Evolutionary conservation across 2,113 vertebrate genomes (phyloP).

Genomic region (Aptenodytes forsteri): DNA sequence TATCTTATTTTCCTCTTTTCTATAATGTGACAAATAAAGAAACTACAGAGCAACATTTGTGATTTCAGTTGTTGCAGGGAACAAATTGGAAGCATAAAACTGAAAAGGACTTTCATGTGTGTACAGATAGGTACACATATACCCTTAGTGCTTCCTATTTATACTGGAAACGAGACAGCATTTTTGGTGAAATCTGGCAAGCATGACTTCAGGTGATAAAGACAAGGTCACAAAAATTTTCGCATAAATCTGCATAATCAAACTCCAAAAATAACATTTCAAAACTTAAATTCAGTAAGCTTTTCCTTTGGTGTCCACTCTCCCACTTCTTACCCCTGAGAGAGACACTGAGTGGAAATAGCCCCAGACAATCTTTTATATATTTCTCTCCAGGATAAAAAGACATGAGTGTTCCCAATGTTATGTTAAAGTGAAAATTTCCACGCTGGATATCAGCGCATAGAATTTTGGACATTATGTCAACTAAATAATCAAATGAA

Average conservation of each 20-base stretch:
- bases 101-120: neutral
- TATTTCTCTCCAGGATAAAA: neutral
- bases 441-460: neutral
- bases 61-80: neutral
- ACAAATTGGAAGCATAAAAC: neutral
- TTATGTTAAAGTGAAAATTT: neutral
- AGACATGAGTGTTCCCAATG: neutral
- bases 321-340: neutral
- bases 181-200: neutral
- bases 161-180: neutral
- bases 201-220: neutral
- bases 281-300: neutral
- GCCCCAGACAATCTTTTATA: neutral
- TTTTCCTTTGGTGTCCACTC: neutral
- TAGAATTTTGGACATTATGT: neutral
- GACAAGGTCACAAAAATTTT: neutral
- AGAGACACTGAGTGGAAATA: neutral
- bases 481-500: neutral
- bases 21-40: neutral
- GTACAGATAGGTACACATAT: neutral
- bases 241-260: neutral
- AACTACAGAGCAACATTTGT: neutral
- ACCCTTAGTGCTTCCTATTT: neutral
- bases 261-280: neutral
- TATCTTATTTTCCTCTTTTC: neutral